Percentiles rank a stretch among this genome's conserved stretches.
These are phyloP conservation scores for Hydropsyche betteni DNA, from an alignment of 2,888 invertebrate genomes.

Conservation along the genomic window DNA sequence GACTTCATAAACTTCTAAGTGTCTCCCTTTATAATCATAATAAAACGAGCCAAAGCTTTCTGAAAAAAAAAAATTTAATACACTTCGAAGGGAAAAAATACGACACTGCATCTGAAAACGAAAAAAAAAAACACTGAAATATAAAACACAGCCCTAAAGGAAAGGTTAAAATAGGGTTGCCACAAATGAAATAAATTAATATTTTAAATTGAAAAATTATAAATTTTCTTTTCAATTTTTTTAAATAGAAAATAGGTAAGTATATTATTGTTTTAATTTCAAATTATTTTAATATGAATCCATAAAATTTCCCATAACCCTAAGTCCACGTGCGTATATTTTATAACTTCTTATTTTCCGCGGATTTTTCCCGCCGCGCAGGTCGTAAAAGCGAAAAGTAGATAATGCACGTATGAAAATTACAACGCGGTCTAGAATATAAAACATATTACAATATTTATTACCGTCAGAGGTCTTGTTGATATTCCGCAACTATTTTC, in stretches of 20 bases:
- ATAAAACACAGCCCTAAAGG: neutral
- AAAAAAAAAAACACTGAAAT: neutral
- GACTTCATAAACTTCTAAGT: conserved; percentile 31
- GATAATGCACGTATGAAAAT: conserved; percentile 7
- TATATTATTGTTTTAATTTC: too few species aligned
- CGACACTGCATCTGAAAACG: conserved; percentile 7
- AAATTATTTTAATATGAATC: too few species aligned
- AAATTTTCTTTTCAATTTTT: too few species aligned
- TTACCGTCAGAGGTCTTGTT: too few species aligned
- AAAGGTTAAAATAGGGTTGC: neutral
- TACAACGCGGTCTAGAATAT: neutral
- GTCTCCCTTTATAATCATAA: conserved; percentile 22
- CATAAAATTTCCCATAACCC: too few species aligned
- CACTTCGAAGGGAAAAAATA: neutral
- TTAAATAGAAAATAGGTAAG: too few species aligned
- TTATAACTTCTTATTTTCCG: conserved; percentile 1
- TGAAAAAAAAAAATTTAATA: neutral
- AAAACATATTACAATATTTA: too few species aligned
- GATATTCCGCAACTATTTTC: too few species aligned
- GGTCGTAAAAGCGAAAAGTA: conserved; percentile 16
- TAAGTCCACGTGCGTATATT: too few species aligned
- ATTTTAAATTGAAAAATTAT: too few species aligned
- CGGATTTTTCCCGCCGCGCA: conserved; percentile 9
- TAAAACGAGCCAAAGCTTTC: conserved; percentile 6
- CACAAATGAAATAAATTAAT: too few species aligned